These are phyloP conservation scores for Staurois parvus DNA, from an alignment of 2,797 vertebrate species.

Conservation along the genomic window DNA sequence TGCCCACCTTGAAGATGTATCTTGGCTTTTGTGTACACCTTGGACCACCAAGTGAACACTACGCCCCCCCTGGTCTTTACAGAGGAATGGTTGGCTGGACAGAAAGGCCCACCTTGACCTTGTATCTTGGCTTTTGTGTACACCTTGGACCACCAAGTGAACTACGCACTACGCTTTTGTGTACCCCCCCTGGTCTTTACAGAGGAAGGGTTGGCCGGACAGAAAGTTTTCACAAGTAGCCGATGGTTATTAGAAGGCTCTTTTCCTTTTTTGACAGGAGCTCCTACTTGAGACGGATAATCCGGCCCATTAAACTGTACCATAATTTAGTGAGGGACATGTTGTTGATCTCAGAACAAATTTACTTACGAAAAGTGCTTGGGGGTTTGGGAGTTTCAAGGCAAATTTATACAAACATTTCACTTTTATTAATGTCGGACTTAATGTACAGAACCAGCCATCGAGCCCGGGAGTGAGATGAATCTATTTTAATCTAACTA, in stretches of 20 bases:
- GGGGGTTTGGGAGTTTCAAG: background rate
- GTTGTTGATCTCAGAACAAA: slow-evolving; percentile 1
- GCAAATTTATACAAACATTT: slow-evolving; percentile 2
- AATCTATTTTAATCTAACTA: background rate
- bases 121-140: too few species aligned
- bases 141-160: too few species aligned
- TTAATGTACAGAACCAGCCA: background rate
- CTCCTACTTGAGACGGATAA: background rate
- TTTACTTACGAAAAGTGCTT: background rate
- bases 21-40: too few species aligned
- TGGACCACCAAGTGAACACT: too few species aligned
- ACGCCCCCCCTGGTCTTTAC: too few species aligned
- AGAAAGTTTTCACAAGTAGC: too few species aligned
- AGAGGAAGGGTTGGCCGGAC: too few species aligned
- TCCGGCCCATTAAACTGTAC: background rate
- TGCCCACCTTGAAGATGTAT: too few species aligned
- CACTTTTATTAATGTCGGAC: slow-evolving; percentile 3
- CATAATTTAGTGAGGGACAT: background rate
- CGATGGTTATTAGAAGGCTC: background rate
- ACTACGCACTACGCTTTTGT: too few species aligned
- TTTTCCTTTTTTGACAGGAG: background rate
- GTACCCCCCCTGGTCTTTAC: too few species aligned
- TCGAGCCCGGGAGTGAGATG: background rate
- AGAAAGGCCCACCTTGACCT: too few species aligned
- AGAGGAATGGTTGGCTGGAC: too few species aligned